Evolutionary conservation across 2,888 invertebrate species (phyloP).

Genomic region (Drosophila pegasa): DNA sequence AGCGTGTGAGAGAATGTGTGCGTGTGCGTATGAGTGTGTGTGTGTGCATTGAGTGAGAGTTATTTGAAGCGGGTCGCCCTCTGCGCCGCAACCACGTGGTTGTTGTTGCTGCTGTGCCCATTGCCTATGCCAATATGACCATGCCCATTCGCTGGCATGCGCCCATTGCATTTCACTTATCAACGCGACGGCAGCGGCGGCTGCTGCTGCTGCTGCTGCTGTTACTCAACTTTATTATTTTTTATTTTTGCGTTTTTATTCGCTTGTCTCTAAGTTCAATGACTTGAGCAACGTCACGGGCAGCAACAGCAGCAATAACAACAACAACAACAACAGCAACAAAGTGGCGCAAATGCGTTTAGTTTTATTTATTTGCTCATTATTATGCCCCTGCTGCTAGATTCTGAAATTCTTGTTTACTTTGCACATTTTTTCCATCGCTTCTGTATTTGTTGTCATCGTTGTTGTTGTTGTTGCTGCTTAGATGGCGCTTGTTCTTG

Average conservation of each 20-base stretch:
- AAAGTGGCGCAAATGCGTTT: slow-evolving; percentile 80
- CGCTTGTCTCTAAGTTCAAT: slow-evolving; percentile 80
- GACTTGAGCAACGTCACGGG: slow-evolving; percentile 82
- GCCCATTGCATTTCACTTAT: slow-evolving; percentile 78
- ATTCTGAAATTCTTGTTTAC: slow-evolving; percentile 72
- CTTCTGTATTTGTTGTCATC: slow-evolving; percentile 43
- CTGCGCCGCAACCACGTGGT: slow-evolving; percentile 51
- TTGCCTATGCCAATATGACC: slow-evolving; percentile 60
- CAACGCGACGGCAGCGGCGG: slow-evolving; percentile 37
- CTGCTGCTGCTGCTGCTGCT: slow-evolving; percentile 27
- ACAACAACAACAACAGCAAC: slow-evolving; percentile 47
- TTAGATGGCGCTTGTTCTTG: slow-evolving; percentile 13
- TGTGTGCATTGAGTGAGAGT: slow-evolving; percentile 62
- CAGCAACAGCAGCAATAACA: slow-evolving; percentile 52
- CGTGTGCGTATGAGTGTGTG: slow-evolving; percentile 15
- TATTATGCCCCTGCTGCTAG: slow-evolving; percentile 72
- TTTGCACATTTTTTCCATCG: slow-evolving; percentile 65
- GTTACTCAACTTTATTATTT: slow-evolving; percentile 44
- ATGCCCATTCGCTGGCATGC: slow-evolving; percentile 59
- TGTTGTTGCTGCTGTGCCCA: slow-evolving; percentile 38
- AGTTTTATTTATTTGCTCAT: slow-evolving; percentile 78
- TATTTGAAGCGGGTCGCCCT: slow-evolving; percentile 56
- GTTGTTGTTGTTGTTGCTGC: slow-evolving; percentile 8
- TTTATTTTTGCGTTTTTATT: slow-evolving; percentile 60
- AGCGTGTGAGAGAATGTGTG: slow-evolving; percentile 16